Evolutionary conservation across 2,888 invertebrate genomes (phyloP).

Genomic region (Trissoscelio sp.): DNA sequence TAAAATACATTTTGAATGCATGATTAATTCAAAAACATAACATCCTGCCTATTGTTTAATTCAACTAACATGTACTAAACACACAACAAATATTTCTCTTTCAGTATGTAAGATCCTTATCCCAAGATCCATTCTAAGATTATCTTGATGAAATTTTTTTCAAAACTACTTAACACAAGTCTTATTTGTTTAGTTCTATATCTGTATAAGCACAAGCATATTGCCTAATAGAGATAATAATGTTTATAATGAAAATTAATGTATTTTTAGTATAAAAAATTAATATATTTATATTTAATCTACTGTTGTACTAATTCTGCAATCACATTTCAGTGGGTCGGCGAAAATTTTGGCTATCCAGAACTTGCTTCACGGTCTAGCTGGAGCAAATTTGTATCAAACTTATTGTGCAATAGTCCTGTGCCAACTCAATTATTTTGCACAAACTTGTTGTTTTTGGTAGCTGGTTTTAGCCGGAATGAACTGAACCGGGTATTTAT

Average conservation of each 20-base stretch:
- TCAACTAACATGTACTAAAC: not conserved
- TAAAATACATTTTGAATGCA: no score
- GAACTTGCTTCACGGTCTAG: constrained; percentile 78
- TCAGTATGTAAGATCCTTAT: not conserved
- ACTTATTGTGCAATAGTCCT: constrained; percentile 76
- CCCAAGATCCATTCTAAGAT: constrained; percentile 26
- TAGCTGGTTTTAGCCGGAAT: constrained; percentile 76
- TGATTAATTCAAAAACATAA: no score
- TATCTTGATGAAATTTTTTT: constrained; percentile 25
- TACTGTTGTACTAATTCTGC: no score
- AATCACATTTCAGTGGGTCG: constrained; percentile 76
- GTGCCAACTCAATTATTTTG: constrained; percentile 78
- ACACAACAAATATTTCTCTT: not conserved
- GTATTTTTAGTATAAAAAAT: no score
- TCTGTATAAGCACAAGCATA: constrained; percentile 7
- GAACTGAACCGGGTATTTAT: constrained; percentile 72
- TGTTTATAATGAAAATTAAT: constrained; percentile 12
- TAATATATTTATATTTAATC: no score
- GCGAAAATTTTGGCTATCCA: constrained; percentile 81
- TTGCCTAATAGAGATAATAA: constrained; percentile 31
- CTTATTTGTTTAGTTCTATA: constrained; percentile 25
- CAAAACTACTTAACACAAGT: constrained; percentile 22
- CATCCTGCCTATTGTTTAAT: no score
- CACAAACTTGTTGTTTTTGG: constrained; percentile 76
- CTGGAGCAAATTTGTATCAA: constrained; percentile 80